Base-by-base conservation (phyloP, 2,888 invertebrate species). In the Gymnocheta viridis region DNA sequence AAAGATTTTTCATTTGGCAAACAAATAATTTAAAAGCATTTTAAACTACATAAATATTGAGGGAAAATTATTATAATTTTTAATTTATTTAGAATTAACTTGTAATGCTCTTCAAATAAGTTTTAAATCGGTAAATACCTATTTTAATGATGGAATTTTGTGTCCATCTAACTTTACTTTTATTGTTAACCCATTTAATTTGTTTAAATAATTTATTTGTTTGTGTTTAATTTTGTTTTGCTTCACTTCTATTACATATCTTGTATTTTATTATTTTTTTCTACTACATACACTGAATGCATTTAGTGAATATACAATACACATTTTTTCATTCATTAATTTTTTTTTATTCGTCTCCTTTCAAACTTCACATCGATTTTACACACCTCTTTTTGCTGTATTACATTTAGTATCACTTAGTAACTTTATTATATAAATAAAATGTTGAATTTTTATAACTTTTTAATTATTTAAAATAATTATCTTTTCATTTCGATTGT, bases 281-380 rank as follows among this genome's bases (percentile, higher is more conserved):
- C 70, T n/a, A 69, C 47, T 49, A 60, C 47, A 60, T 49, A 60
- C 47, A 60, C 4, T 47, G 41, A 49, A 17, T 47, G 35, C 58
- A 44, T 60, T 60, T 60, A 41, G 29, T 51, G 44, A 60, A 54
- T 79, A 79, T 54, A 56, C 60, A 78, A 82, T 77, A 66, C 56
- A 58, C 69, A 56, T 47, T 66, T 81, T 67, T 74, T 66, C 82
- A 82, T 82, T 77, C 74, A 67, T 76, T 44, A 24, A 9, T 76
- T 70, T 67, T 81, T 69, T 62, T 62, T 66, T 32, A 12, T 38
- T 60, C 22, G 44, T 72, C 47, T 77, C 58, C 66, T 77, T 82
- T 64, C 6, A 10, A 77, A 66, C 47, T 82, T 82, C 27, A 72
- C 77, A 77, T 82, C 82, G 77, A 77, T 82, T 82, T 82, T 82